Evolutionary conservation across 2,888 invertebrate species (phyloP).

Genomic region (Lepidocyrtinus sp.): DNA sequence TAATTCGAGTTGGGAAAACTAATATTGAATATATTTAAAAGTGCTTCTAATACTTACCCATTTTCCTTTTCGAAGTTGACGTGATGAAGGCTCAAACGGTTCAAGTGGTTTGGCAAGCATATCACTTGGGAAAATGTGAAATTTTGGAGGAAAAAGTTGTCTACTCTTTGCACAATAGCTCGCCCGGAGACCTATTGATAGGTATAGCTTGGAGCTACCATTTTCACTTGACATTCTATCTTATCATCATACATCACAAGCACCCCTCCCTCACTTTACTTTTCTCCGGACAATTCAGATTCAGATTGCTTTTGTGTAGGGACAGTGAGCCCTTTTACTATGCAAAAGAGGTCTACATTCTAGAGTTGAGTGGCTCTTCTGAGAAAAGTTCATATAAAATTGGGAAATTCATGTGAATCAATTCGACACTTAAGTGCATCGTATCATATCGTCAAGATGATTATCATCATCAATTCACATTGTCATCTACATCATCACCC

Average conservation of each 20-base stretch:
- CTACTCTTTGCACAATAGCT: background rate
- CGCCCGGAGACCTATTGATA: background rate
- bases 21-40: background rate
- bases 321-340: background rate
- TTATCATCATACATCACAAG: background rate
- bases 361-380: background rate
- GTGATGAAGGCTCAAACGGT: background rate
- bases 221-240: background rate
- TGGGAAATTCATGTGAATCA: background rate
- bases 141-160: background rate
- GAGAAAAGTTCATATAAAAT: background rate
- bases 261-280: too few species aligned
- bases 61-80: background rate
- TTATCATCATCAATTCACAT: conserved; percentile 3
- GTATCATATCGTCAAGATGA: background rate
- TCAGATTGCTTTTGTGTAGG: background rate
- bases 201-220: background rate
- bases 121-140: background rate
- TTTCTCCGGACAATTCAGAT: too few species aligned
- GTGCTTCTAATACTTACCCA: background rate
- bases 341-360: background rate
- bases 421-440: conserved; percentile 1
- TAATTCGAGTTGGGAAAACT: background rate
- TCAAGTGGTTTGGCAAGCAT: background rate
- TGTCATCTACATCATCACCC: background rate